Evolutionary conservation across 2,888 invertebrate species (phyloP), one percentile per base, ranked within the genome.

Genomic region (Cataglyphis rosenhaueri): DNA sequence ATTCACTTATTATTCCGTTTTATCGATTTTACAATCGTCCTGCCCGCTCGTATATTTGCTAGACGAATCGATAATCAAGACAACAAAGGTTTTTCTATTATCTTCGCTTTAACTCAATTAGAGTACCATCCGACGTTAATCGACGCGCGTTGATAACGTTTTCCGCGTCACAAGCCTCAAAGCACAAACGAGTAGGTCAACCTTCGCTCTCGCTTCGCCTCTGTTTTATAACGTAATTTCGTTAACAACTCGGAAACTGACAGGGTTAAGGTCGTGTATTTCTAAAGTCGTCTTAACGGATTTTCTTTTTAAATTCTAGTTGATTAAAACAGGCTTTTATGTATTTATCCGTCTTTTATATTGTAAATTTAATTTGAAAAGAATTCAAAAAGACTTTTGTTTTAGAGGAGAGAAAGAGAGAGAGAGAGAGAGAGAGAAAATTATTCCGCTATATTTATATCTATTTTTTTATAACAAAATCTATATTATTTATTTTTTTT

Each of bases 131-230:
- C 25, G 81, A 79, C 61, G 81, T 79, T 87, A 90, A 90, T 89
- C 88, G 89, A 88, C 86, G 84, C 85, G 84, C 65, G 73, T 83
- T 85, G 81, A 82, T 84, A 84, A 85, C 84, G 73, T 87, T 84
- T 87, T 82, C 81, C 83, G 66, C 81, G 57, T 83, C 61, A 61
- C 81, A 83, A 83, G 71, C 70, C 55, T 70, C 38, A 76, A 87
- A 89, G 78, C 66, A 81, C 59, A 62, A 78, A 70, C 48, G 48
- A 65, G 68, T 81, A 65, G 59, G 70, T 66, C 59, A 61, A 81
- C 52, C 70, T 79, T 65, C 25, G 32, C 12, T 79, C 48, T 44
- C 66, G 75, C 62, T 75, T 70, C 62, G 76, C 73, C 71, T 79
- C 82, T 83, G 82, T 87, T 86, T 62, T 62, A 66, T 48, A 76